phyloP scores from a whole-genome alignment of 2,888 invertebrate species.

The Machimus rusticus region DNA sequence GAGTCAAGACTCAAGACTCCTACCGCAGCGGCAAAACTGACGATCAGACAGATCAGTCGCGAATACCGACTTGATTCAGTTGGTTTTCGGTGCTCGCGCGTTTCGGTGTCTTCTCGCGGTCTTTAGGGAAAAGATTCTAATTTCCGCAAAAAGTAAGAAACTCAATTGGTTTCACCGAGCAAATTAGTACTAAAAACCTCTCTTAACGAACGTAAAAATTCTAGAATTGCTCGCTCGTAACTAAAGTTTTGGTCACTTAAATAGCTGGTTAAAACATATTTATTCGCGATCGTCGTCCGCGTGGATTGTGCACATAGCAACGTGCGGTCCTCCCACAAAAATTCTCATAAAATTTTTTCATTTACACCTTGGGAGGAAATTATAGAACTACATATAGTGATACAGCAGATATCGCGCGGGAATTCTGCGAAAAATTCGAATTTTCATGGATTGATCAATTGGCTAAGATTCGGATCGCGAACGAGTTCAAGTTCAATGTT shows the following conservation, averaged over 20 bases:
- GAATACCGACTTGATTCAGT: constrained; percentile 13
- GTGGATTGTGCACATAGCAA: constrained; percentile 29
- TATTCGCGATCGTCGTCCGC: not conserved
- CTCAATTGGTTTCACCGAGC: not conserved
- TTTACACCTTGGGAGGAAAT: not conserved
- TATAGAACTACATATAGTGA: not conserved
- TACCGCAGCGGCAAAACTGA: not conserved
- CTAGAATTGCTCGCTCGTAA: not conserved
- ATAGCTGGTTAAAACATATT: not conserved
- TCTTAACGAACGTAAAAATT: not conserved
- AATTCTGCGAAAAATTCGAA: not conserved
- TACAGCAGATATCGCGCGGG: not conserved
- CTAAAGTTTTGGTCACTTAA: not conserved
- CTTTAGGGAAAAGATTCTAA: not conserved
- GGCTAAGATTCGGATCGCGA: not conserved
- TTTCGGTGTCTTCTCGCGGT: constrained; percentile 20
- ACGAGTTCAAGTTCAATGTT: constrained; percentile 33
- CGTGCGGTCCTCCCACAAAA: not conserved
- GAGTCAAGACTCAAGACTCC: constrained; percentile 13
- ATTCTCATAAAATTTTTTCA: not conserved
- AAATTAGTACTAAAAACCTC: not conserved
- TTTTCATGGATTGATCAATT: not conserved
- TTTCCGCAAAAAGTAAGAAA: not conserved
- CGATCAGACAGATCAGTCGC: constrained; percentile 10
- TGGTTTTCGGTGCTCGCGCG: constrained; percentile 38